Evolutionary conservation across 2,113 vertebrate species (phyloP).

Genomic region (Antechinus stuartii): DNA sequence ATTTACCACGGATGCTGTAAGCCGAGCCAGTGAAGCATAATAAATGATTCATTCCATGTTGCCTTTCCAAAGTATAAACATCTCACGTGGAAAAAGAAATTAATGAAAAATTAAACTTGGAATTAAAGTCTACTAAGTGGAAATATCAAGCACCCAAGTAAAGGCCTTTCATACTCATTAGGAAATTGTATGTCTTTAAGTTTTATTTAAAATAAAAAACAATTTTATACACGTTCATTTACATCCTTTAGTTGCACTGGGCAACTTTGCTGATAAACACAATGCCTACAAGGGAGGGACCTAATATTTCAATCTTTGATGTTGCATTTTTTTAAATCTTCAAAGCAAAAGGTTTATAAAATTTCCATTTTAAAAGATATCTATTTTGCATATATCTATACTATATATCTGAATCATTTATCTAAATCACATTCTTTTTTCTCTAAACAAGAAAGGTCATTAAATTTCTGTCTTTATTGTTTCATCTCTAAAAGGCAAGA

Average conservation of each 20-base stretch:
- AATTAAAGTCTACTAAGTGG: not conserved
- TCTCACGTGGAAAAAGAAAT: slow-evolving; percentile 4
- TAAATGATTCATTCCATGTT: slow-evolving; percentile 4
- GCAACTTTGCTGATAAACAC: not conserved
- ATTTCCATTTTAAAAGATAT: not conserved
- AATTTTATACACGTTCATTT: not conserved
- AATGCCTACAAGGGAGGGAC: not conserved
- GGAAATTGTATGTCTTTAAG: not conserved
- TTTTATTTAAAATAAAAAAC: not conserved
- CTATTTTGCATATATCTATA: not conserved
- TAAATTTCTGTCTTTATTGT: not conserved
- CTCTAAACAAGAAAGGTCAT: not conserved
- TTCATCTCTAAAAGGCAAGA: not conserved
- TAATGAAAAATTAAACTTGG: slow-evolving; percentile 5
- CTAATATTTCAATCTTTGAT: not conserved
- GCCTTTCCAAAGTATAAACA: not conserved
- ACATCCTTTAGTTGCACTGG: not conserved
- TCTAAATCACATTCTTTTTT: not conserved
- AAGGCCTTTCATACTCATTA: not conserved
- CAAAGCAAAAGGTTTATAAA: not conserved
- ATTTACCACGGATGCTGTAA: not conserved
- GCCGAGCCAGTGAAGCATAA: not conserved
- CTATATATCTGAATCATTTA: not conserved
- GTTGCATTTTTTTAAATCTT: not conserved
- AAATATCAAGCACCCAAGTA: not conserved